Base-by-base conservation (phyloP, 2,797 vertebrate genomes). In the Coranthus polyacanthus region DNA sequence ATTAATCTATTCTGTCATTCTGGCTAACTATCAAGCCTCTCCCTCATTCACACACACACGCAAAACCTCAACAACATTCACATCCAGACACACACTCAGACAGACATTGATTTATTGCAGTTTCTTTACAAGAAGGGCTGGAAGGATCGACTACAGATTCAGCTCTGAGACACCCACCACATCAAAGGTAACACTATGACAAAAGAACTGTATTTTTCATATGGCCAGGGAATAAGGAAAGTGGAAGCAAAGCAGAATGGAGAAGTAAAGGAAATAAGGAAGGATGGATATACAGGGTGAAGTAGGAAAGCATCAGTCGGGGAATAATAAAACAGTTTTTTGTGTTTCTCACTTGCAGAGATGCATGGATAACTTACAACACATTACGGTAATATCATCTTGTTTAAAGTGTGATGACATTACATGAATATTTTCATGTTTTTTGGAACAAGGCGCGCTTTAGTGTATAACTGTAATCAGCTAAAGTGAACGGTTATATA, bases 91-190 rank as follows among this genome's bases (percentile, higher is more conserved):
- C 54, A 67, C 42, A 64, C 44, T 58, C 64, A 54, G 72, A 52
- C 49, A 65, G 80, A 71, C 79, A 75, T 51, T 83, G 78, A 88
- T 80, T 88, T 84, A 85, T 78, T 68, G 68, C 73, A 7, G 39
- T 42, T 53, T 85, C 67, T 77, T 72, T 86, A 45, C 51, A 61
- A 63, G 67, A 67, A 38, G 55, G 50, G 53, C 71, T 42, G 39
- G 6, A 58, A 59, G 66, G 52, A 53, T 6, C 62, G 59, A 74
- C 55, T 61, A 75, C 59, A 75, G 61, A 68, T 64, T 63, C 44
- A 17, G 46, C 64, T 68, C 53, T 24, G 45, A 75, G 47, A 78
- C 75, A 72, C 26, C 47, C 32, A 58, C 12, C 44, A 47, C 71
- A 77, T 79, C 63, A 74, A 52, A 75, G 53, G 34, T 45, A 71